A percentile compares a stretch with the other conserved stretches of the same genome.
These are phyloP conservation scores for Diprion similis DNA, from an alignment of 1,140 invertebrate genomes.

Conservation along the genomic window DNA sequence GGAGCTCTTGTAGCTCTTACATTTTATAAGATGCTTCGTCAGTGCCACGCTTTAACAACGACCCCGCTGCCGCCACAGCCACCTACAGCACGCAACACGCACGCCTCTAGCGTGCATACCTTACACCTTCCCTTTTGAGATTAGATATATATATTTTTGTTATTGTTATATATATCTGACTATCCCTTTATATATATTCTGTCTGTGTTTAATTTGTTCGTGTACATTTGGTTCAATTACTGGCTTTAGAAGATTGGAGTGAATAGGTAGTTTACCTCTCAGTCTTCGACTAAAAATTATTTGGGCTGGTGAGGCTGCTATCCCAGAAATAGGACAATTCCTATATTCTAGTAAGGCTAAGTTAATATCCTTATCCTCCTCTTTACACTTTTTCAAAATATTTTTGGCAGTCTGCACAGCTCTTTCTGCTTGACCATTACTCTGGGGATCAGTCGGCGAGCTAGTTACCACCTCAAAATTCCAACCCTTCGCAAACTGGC, in stretches of 20 bases:
- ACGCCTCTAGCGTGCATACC: too few relatives aligned
- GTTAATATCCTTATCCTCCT: conserved; percentile 22
- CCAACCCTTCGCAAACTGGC: conserved; percentile 50
- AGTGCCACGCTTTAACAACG: too few relatives aligned
- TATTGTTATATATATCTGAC: too few relatives aligned
- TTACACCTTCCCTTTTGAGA: too few relatives aligned
- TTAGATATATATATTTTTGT: too few relatives aligned
- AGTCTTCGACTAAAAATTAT: conserved; percentile 25
- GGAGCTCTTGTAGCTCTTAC: too few relatives aligned
- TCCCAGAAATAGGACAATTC: conserved; percentile 23
- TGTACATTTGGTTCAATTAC: neutral
- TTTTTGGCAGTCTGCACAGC: conserved; percentile 50
- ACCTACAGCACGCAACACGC: too few relatives aligned
- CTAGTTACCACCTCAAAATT: conserved; percentile 48
- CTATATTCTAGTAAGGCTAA: conserved; percentile 24
- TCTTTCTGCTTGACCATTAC: conserved; percentile 51
- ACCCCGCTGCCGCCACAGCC: too few relatives aligned
- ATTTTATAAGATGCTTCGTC: too few relatives aligned
- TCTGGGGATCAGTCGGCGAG: conserved; percentile 48
- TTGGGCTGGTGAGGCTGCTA: conserved; percentile 26
- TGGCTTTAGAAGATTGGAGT: neutral
- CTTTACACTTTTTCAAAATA: conserved; percentile 38
- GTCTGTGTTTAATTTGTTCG: neutral
- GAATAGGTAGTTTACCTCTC: conserved; percentile 26
- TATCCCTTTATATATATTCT: neutral